Percentiles rank a stretch among this genome's conserved stretches.
phyloP scores from a whole-genome alignment of 2,797 vertebrate species.

The Rhodeus uyekii region DNA sequence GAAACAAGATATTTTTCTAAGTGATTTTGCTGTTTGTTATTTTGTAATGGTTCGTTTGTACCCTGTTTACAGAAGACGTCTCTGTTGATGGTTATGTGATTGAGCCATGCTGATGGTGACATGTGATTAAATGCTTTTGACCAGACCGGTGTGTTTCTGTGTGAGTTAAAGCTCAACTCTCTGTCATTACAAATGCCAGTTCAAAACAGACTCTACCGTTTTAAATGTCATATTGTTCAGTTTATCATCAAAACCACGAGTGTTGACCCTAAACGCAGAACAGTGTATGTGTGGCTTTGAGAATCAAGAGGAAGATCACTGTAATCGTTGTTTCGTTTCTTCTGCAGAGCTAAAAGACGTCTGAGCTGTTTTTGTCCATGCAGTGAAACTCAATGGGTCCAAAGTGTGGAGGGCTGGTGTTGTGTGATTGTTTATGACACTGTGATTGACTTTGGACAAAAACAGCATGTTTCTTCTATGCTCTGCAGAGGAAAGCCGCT shows the following conservation, averaged over 20 bases:
- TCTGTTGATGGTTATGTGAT: constrained; percentile 69
- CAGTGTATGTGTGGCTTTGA: too few relatives aligned
- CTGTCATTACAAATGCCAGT: neutral
- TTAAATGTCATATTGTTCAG: neutral
- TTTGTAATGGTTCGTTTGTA: constrained; percentile 75
- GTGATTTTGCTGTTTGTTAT: constrained; percentile 60
- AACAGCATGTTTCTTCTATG: too few relatives aligned
- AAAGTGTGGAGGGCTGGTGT: neutral
- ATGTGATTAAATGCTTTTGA: constrained; percentile 62
- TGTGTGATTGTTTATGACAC: neutral
- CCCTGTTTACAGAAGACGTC: constrained; percentile 75
- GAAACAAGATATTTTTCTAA: constrained; percentile 81
- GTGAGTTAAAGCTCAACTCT: too few relatives aligned
- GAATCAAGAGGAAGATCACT: too few relatives aligned
- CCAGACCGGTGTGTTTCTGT: neutral
- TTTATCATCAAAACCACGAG: too few relatives aligned
- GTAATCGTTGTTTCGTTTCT: too few relatives aligned
- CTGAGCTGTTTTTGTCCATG: too few relatives aligned
- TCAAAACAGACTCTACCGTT: neutral
- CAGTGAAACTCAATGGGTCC: neutral
- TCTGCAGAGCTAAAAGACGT: neutral
- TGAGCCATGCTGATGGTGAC: constrained; percentile 60
- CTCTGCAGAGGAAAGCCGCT: too few relatives aligned
- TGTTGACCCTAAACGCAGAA: too few relatives aligned
- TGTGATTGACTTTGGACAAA: neutral